Evolutionary conservation across 1,140 invertebrate genomes (phyloP).

Genomic region (Heliothis virescens): DNA sequence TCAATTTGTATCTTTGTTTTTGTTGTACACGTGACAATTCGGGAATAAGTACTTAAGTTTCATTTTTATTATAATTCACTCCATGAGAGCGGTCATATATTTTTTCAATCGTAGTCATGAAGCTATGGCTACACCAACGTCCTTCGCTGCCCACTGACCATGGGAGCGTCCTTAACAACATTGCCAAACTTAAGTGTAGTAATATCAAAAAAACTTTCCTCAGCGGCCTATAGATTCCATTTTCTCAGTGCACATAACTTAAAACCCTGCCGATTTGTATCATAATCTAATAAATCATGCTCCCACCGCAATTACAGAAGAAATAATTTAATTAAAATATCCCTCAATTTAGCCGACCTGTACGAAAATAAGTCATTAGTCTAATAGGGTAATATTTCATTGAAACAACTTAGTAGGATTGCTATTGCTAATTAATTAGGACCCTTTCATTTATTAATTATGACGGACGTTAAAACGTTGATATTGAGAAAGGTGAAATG

Average conservation of each 20-base stretch:
- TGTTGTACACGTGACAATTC: too few species aligned
- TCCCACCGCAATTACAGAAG: constrained; percentile 7
- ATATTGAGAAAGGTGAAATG: constrained; percentile 7
- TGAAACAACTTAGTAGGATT: constrained; percentile 26
- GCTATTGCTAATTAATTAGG: constrained; percentile 39
- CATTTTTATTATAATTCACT: too few species aligned
- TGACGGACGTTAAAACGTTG: background rate
- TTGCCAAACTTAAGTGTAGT: too few species aligned
- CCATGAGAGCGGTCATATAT: too few species aligned
- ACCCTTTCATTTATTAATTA: constrained; percentile 37
- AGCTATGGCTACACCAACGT: too few species aligned
- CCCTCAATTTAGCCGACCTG: background rate
- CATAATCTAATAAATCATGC: constrained; percentile 1
- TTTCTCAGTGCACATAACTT: background rate
- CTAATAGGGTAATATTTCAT: constrained; percentile 27
- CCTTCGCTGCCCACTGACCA: too few species aligned
- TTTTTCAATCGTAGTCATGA: too few species aligned
- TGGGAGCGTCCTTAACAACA: too few species aligned
- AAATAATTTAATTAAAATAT: constrained; percentile 25
- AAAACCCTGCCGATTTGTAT: background rate
- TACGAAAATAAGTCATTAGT: constrained; percentile 24
- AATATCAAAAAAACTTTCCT: background rate
- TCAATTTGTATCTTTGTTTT: too few species aligned
- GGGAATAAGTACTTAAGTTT: too few species aligned
- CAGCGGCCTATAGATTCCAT: background rate